Evolutionary conservation across 2,797 vertebrate species (phyloP).

Genomic region (Cyclopterus lumpus): DNA sequence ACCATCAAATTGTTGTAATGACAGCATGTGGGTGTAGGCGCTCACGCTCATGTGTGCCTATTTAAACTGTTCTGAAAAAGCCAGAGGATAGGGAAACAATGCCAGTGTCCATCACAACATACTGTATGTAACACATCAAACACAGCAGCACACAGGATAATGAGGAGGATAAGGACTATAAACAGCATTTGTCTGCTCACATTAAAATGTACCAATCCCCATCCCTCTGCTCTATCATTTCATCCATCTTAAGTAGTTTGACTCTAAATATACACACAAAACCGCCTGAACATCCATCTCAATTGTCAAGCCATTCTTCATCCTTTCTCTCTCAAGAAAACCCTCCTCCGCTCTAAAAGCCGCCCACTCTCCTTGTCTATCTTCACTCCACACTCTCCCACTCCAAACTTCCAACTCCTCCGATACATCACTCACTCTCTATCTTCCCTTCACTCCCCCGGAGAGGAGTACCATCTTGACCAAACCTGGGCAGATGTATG

Average conservation of each 20-base stretch:
- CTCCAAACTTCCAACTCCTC: conserved; percentile 63
- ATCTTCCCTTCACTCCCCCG: conserved; percentile 38
- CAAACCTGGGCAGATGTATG: conserved; percentile 40
- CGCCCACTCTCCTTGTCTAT: conserved; percentile 67
- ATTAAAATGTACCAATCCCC: conserved; percentile 54
- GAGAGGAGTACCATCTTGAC: conserved; percentile 47
- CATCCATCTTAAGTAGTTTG: conserved; percentile 68
- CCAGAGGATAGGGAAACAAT: conserved; percentile 67
- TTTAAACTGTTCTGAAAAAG: conserved; percentile 57
- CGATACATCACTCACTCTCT: conserved; percentile 48
- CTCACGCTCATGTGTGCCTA: conserved; percentile 44
- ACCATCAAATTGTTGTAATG: conserved; percentile 45
- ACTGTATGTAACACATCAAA: conserved; percentile 66
- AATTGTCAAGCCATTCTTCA: conserved; percentile 68
- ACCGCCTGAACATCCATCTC: conserved; percentile 66
- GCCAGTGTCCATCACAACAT: conserved; percentile 61
- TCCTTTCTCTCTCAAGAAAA: conserved; percentile 32
- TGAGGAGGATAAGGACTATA: conserved; percentile 62
- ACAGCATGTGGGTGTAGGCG: conserved; percentile 51
- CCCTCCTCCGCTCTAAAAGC: conserved; percentile 46
- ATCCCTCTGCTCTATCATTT: conserved; percentile 55
- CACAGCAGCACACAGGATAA: conserved; percentile 59
- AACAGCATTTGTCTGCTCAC: conserved; percentile 56
- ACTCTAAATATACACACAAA: conserved; percentile 70
- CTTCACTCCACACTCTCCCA: conserved; percentile 48